Evolutionary conservation across 2,113 vertebrate species (phyloP).

Genomic region (Corvus hawaiiensis): DNA sequence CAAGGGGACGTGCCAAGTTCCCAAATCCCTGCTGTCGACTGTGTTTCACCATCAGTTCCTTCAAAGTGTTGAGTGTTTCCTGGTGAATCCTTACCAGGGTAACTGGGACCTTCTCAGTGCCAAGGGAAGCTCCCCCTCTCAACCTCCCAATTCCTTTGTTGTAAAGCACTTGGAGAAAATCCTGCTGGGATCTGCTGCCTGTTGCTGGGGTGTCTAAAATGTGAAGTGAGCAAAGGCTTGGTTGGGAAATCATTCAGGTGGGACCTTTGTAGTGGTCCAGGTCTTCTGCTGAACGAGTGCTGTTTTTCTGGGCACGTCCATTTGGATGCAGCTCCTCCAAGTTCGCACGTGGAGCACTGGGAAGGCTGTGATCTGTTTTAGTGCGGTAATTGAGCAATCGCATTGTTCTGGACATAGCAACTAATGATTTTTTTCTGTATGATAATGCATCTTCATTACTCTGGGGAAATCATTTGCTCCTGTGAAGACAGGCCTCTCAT

Average conservation of each 20-base stretch:
- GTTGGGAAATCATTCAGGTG: not conserved
- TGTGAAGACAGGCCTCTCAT: conserved; percentile 29
- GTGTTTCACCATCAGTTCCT: accelerated
- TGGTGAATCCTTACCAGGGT: not conserved
- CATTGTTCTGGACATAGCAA: conserved; percentile 23
- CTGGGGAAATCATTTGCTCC: conserved; percentile 51
- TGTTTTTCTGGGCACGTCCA: not conserved
- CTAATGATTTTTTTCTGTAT: conserved; percentile 47
- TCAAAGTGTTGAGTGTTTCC: not conserved
- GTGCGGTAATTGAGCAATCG: conserved; percentile 7
- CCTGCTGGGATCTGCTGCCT: not conserved
- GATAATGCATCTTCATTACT: conserved; percentile 59
- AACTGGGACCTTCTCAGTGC: accelerated
- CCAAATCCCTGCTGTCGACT: not conserved
- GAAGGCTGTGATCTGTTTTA: not conserved
- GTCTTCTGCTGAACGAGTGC: not conserved
- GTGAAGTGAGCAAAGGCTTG: not conserved
- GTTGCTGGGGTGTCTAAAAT: not conserved
- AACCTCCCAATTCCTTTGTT: not conserved
- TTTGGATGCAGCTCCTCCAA: not conserved
- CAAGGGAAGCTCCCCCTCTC: not conserved
- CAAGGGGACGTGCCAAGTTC: accelerated
- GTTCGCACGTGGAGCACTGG: not conserved
- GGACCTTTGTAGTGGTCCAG: not conserved
- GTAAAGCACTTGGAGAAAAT: not conserved